Base-by-base conservation (phyloP, 2,888 invertebrate genomes). In the Cheilosia vernalis region DNA sequence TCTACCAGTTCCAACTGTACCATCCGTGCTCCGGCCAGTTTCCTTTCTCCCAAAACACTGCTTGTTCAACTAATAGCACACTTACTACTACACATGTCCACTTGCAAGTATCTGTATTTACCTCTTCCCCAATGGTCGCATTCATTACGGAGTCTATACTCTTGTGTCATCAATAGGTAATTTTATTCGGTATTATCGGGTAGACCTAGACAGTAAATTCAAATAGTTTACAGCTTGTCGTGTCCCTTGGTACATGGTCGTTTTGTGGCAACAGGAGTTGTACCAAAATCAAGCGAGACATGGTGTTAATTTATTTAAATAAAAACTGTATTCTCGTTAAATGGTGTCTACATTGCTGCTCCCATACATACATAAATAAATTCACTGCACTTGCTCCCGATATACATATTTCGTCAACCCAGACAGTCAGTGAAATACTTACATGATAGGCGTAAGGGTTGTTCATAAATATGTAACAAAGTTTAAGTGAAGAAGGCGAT, bases 261-360 rank as follows among this genome's bases (percentile, higher is more conserved):
- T 9, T 44, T 56, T 27, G 47, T 24, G 49, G 9, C 33, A 56
- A 27, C 74, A 64, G 40, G 66, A 74, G 49, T 0, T 47, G 63
- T 73, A 33, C 24, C 13, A 7, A 21, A 2, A 21, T 21, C 27
- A 17, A 33, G 7, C 21, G 33, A 21, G 21, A 27, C 56, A 66
- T 58, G 47, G 58, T 74, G 64, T 66, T 66, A 58, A 74, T 64
- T 30, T 58, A 58, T 74, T 74, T 58, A 58, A 64, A 66, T 74
- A 58, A 58, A 58, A 66, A 49, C 49, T 15, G 47, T 37, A 27
- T 5, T 7, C 21, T 33, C 4, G 17, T 13, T 44, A 55, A 21
- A 24, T 5, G 30, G 7, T 1, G 7, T 9, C 17, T 15, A 21
- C 21, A 21, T 3, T 5, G n/a, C 15, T 56, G 27, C 47, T 49